Conservation (phyloP, 2,888 invertebrate species). For the Synergus japonicus region DNA sequence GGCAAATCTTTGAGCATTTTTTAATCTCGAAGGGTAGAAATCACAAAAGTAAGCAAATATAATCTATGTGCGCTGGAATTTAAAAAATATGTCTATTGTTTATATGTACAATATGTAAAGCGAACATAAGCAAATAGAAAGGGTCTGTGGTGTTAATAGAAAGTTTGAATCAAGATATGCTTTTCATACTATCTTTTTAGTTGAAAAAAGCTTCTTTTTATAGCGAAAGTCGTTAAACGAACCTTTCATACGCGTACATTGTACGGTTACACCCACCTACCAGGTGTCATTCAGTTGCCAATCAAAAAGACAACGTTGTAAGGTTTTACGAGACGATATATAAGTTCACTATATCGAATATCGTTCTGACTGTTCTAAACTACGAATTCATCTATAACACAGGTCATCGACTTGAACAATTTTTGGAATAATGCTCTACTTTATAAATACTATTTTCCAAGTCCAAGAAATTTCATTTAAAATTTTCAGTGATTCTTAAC, state of each 20-base stretch:
- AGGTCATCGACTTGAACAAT: background rate
- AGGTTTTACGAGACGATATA: constrained; percentile 13
- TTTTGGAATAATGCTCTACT: background rate
- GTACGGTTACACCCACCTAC: background rate
- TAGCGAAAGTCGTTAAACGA: background rate
- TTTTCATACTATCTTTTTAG: background rate
- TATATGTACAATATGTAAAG: too few species aligned
- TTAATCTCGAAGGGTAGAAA: too few species aligned
- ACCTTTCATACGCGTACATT: background rate
- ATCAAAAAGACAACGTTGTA: constrained; percentile 25
- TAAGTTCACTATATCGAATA: background rate
- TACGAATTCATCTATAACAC: background rate
- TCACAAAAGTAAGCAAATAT: too few species aligned
- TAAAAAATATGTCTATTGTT: background rate
- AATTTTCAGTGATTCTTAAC: background rate
- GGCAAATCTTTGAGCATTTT: too few species aligned
- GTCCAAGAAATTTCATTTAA: background rate
- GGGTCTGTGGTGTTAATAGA: background rate
- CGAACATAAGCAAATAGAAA: too few species aligned
- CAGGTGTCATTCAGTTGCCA: constrained; percentile 8
- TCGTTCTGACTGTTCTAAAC: background rate
- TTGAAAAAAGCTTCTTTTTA: background rate
- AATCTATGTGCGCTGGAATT: background rate
- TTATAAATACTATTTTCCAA: background rate
- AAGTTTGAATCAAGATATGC: background rate